Evolutionary conservation across 1,140 invertebrate species (phyloP), one percentile per base, ranked within the genome.

Genomic region (Nilaparvata lugens): DNA sequence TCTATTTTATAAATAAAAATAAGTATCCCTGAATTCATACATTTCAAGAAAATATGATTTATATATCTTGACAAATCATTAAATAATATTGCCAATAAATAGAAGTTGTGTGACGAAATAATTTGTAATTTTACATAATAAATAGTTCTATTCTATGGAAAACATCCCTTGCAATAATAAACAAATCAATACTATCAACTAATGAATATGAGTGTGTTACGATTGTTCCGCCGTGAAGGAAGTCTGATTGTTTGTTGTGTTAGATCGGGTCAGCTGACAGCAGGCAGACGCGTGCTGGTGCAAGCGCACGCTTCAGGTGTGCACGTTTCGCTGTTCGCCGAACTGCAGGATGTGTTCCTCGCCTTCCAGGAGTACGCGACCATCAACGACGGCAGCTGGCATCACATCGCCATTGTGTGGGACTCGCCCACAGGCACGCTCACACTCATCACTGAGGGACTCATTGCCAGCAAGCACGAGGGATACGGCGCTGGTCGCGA

Each of bases 331-430:
- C 74, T 97, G 2, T 94, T 96, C 78, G 82, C 85, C 25, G 89
- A 93, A 67, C 72, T 89, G 1, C 89, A 92, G 73, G 91, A 93
- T 70, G 88, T 93, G n/a, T 94, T 91, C 75, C 75, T 93, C 18
- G 89, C 88, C 67, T 97, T 93, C 74, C 82, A 86, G 55, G 90
- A 94, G 71, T 95, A 89, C 65, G 91, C 95, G 2, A 93, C 91
- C 0, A 87, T 97, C 19, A 97, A 95, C 67, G 94, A 97, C 69
- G 93, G 93, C 9, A 90, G 95, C 71, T 97, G 94, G 95, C 95
- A 97, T 79, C 93, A 97, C 71, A 83, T 97, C 16, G 92, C 93
- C 16, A 78, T 97, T 21, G 88, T 95, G 14, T 97, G 94, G 94
- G 86, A 92, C 65, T n/a, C n/a, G n/a, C n/a, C n/a, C n/a, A 86